Conservation (phyloP, 2,797 vertebrate species). For the Champsocephalus gunnari region DNA sequence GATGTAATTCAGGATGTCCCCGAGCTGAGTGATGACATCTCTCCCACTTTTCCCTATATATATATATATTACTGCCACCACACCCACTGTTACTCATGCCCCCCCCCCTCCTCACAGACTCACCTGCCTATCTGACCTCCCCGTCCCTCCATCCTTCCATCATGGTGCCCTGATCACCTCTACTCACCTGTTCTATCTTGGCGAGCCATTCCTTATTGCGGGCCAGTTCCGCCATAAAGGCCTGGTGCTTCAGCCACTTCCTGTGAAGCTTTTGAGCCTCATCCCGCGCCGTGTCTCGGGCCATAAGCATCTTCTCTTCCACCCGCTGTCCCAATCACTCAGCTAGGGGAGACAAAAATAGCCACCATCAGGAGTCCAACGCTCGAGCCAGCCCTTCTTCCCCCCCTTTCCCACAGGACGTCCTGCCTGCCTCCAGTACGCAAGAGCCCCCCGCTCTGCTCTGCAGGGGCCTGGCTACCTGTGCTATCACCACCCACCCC, state of each 20-base stretch:
- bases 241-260: conserved; percentile 98
- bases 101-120: conserved; percentile 27
- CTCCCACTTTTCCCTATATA: conserved; percentile 51
- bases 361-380: conserved; percentile 82
- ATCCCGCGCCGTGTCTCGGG: conserved; percentile 94
- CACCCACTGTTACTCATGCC: conserved; percentile 57
- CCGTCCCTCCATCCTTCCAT: conserved; percentile 26
- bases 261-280: conserved; percentile 95
- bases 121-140: conserved; percentile 65
- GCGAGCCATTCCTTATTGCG: conserved; percentile 97
- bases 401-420: conserved; percentile 80
- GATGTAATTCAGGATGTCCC: conserved; percentile 74
- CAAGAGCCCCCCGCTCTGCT: conserved; percentile 68
- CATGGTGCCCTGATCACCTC: conserved; percentile 57
- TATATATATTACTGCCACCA: conserved; percentile 48
- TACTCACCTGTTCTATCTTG: conserved; percentile 93
- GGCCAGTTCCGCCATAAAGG: conserved; percentile 94
- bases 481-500: conserved; percentile 77
- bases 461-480: conserved; percentile 81
- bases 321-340: conserved; percentile 83
- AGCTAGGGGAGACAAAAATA: conserved; percentile 85
- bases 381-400: conserved; percentile 74
- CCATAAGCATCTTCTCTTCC: conserved; percentile 95
- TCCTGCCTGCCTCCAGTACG: conserved; percentile 77
- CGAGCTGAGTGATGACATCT: conserved; percentile 65